These are phyloP conservation scores for Allolobophora icterica DNA, from an alignment of 2,888 invertebrate species.

Conservation along the genomic window DNA sequence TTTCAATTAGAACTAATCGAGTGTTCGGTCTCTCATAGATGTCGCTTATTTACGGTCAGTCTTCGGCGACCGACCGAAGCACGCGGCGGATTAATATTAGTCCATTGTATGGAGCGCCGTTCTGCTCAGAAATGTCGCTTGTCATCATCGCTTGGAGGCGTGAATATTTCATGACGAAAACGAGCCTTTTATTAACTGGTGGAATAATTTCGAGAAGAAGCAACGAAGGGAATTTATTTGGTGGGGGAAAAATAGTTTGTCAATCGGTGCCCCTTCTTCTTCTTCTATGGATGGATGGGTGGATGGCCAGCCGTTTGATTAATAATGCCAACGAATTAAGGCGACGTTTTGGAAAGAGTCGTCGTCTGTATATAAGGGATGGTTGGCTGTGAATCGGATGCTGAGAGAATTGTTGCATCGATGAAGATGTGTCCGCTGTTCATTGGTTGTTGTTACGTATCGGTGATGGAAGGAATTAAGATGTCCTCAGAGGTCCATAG, in stretches of 20 bases:
- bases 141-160: not conserved
- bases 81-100: slow-evolving; percentile 19
- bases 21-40: slow-evolving; percentile 26
- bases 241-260: not conserved
- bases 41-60: slow-evolving; percentile 19
- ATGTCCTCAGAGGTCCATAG: too few species aligned
- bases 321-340: not conserved
- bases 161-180: slow-evolving; percentile 14
- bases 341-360: not conserved
- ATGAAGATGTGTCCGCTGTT: too few species aligned
- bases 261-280: not conserved
- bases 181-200: not conserved
- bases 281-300: too few species aligned
- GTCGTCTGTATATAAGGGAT: too few species aligned
- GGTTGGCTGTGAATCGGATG: too few species aligned
- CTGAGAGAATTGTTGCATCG: too few species aligned
- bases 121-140: not conserved
- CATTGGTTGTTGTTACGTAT: too few species aligned
- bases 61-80: not conserved
- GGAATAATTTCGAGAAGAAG: not conserved
- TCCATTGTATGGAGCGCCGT: slow-evolving; percentile 22
- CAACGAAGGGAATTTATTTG: not conserved
- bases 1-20: slow-evolving; percentile 48
- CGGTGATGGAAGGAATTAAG: too few species aligned
- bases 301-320: not conserved